Percentiles rank a stretch among this genome's conserved stretches.
These are phyloP conservation scores for Upupa epops DNA, from an alignment of 2,113 vertebrate species.

Conservation along the genomic window DNA sequence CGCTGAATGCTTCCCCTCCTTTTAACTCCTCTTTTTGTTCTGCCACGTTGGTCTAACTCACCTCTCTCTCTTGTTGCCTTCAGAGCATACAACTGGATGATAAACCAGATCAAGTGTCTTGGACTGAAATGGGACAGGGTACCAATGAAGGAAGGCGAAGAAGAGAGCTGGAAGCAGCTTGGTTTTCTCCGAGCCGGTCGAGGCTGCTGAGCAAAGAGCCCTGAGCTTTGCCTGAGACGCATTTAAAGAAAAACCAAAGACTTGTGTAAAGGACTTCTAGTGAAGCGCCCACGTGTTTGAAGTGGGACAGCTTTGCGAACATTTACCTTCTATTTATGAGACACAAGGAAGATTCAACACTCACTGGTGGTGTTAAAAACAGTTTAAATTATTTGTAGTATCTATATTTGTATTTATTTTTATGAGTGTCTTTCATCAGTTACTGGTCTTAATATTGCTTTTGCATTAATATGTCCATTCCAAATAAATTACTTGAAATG, in stretches of 20 bases:
- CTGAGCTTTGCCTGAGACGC: constrained; percentile 56
- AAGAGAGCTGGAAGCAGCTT: constrained; percentile 53
- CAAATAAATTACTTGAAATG: constrained; percentile 72
- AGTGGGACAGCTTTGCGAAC: constrained; percentile 35
- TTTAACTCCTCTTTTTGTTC: not conserved
- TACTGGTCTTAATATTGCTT: constrained; percentile 76
- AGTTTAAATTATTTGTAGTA: constrained; percentile 88
- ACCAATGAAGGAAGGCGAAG: constrained; percentile 67
- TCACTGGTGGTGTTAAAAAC: constrained; percentile 55
- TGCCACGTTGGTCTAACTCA: not conserved
- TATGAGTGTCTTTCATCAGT: constrained; percentile 77
- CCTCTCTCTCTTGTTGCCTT: not conserved
- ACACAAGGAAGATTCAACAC: constrained; percentile 48
- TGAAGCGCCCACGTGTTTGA: not conserved
- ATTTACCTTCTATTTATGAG: constrained; percentile 68
- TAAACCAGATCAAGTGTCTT: constrained; percentile 61
- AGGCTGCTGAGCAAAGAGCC: constrained; percentile 60
- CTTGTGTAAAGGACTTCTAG: constrained; percentile 48
- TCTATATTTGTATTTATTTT: constrained; percentile 92
- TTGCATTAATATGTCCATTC: constrained; percentile 71
- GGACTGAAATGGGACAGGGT: constrained; percentile 70
- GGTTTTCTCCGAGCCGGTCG: constrained; percentile 44
- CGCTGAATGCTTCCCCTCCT: not conserved
- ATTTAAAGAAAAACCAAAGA: constrained; percentile 71
- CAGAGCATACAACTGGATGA: constrained; percentile 49